These are phyloP conservation scores for Chymomyza caudatula DNA, from an alignment of 2,888 invertebrate species.

Conservation along the genomic window DNA sequence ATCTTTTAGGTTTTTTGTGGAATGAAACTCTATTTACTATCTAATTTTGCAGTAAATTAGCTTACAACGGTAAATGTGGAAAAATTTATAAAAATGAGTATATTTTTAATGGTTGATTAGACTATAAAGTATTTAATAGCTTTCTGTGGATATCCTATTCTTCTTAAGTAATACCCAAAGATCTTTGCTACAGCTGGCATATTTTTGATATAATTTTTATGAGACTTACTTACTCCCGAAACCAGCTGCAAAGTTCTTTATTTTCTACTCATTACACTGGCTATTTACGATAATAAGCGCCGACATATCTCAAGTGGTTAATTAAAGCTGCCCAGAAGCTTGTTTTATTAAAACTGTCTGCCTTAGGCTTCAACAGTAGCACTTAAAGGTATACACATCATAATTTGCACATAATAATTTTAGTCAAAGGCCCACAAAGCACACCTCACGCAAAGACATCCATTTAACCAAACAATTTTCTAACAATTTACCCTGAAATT, in stretches of 20 bases:
- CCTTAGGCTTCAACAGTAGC: background rate
- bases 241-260: background rate
- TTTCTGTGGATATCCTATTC: too few species aligned
- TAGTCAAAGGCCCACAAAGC: constrained; percentile 13
- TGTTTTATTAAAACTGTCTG: background rate
- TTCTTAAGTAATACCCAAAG: too few species aligned
- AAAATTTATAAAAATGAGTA: too few species aligned
- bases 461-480: constrained; percentile 37
- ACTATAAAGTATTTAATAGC: too few species aligned
- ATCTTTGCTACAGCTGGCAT: too few species aligned
- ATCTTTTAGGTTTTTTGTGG: too few species aligned
- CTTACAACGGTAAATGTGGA: too few species aligned
- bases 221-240: too few species aligned
- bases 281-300: background rate
- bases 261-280: background rate
- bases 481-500: constrained; percentile 65
- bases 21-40: too few species aligned
- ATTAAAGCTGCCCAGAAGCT: background rate
- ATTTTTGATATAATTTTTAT: too few species aligned
- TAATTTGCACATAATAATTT: background rate
- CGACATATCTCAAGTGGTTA: background rate
- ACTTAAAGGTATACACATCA: background rate
- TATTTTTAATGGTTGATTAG: too few species aligned
- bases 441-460: constrained; percentile 1
- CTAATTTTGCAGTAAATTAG: too few species aligned